Percentiles rank a stretch among this genome's conserved stretches.
phyloP scores from a whole-genome alignment of 2,888 invertebrate species.

The Schizotus pectinicornis region DNA sequence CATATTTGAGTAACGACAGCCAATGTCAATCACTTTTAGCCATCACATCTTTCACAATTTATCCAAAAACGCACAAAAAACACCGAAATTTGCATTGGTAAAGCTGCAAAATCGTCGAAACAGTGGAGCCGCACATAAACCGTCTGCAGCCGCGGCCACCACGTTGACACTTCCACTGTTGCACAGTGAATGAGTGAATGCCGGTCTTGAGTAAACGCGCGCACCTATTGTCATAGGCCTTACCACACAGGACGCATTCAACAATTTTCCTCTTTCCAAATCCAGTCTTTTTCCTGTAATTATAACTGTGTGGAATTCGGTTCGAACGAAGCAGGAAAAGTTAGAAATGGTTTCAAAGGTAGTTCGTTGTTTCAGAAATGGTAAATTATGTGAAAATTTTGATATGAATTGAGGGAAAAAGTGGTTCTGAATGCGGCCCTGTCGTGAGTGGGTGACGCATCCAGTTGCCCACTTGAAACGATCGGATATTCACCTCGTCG shows the following conservation, averaged over 20 bases:
- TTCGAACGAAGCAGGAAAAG: too few species aligned
- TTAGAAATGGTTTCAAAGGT: too few species aligned
- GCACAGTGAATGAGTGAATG: too few species aligned
- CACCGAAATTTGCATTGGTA: slow-evolving; percentile 9
- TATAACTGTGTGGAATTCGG: too few species aligned
- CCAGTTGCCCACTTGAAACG: background rate
- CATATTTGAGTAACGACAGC: slow-evolving; percentile 45
- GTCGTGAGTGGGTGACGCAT: background rate
- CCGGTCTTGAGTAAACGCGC: too few species aligned
- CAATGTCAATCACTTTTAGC: slow-evolving; percentile 14
- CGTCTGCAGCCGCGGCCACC: too few species aligned
- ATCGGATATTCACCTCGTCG: slow-evolving; percentile 3
- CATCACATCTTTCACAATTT: slow-evolving; percentile 22
- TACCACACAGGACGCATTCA: background rate
- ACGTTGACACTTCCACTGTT: too few species aligned
- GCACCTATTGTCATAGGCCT: too few species aligned
- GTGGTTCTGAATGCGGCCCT: slow-evolving; percentile 4
- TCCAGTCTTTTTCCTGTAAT: too few species aligned
- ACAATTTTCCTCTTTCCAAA: background rate
- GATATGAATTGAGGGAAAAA: background rate
- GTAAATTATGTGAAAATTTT: background rate
- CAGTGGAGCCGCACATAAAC: background rate
- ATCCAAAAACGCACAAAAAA: background rate
- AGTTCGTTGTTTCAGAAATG: too few species aligned
- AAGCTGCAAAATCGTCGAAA: slow-evolving; percentile 6